A percentile compares a stretch with the other conserved stretches of the same genome.
Conservation (phyloP, 1,140 invertebrate genomes). For the Drosophila willistoni region DNA sequence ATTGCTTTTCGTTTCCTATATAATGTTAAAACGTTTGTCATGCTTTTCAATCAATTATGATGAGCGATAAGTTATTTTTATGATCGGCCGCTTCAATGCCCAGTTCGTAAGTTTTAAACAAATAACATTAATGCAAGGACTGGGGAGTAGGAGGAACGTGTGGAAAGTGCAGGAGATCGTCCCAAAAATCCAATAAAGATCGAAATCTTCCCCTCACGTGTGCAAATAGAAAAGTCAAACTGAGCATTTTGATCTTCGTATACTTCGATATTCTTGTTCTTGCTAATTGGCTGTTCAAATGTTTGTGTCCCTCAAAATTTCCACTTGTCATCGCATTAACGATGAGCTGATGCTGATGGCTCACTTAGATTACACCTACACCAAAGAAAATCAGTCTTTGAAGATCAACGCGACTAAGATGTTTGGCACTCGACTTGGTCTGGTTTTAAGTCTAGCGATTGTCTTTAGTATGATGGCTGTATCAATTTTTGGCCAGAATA, state of each 20-base stretch:
- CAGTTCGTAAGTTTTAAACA: no score
- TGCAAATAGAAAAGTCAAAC: conserved; percentile 50
- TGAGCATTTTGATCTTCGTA: background rate
- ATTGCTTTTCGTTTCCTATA: no score
- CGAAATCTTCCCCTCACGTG: conserved; percentile 43
- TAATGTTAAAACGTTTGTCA: no score
- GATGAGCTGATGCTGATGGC: conserved; percentile 31
- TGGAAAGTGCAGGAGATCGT: no score
- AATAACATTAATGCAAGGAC: no score
- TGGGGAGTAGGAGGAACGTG: no score
- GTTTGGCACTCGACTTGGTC: conserved; percentile 25
- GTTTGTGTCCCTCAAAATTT: conserved; percentile 48
- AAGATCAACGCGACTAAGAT: conserved; percentile 27
- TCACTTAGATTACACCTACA: conserved; percentile 40
- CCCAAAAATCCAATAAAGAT: no score
- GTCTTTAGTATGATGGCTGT: conserved; percentile 21
- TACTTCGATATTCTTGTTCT: conserved; percentile 2
- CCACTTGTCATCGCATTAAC: conserved; percentile 42
- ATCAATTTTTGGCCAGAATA: conserved; percentile 33
- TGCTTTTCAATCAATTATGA: no score
- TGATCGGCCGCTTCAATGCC: no score
- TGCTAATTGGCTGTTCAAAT: conserved; percentile 59
- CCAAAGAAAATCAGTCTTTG: conserved; percentile 37
- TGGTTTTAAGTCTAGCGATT: conserved; percentile 27
- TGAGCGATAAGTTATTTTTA: no score